These are phyloP conservation scores for zebrafish (Danio rerio) DNA, from an alignment of 2,113 vertebrate species.

Conservation along the genomic window GRCz12tu NC_133193.1:19414001-19414500, in stretches of 20 bases:
- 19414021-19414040: neutral
- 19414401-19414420: too few relatives aligned
- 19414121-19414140: neutral
- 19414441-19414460: too few relatives aligned
- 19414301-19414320: neutral
- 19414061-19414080: neutral
- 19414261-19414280: neutral
- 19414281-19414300: neutral
- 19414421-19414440: too few relatives aligned
- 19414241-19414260: neutral
- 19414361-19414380: neutral
- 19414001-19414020: conserved; percentile 36
- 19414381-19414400: neutral
- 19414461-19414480: too few relatives aligned
- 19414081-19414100: neutral
- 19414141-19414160: neutral
- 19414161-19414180: neutral
- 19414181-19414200: neutral
- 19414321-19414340: neutral
- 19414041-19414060: conserved; percentile 21
- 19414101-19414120: neutral
- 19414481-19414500: too few relatives aligned
- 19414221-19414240: neutral
- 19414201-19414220: neutral
- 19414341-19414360: neutral